Conservation (phyloP, 1,140 invertebrate genomes). For the Euwallacea fornicatus region DNA sequence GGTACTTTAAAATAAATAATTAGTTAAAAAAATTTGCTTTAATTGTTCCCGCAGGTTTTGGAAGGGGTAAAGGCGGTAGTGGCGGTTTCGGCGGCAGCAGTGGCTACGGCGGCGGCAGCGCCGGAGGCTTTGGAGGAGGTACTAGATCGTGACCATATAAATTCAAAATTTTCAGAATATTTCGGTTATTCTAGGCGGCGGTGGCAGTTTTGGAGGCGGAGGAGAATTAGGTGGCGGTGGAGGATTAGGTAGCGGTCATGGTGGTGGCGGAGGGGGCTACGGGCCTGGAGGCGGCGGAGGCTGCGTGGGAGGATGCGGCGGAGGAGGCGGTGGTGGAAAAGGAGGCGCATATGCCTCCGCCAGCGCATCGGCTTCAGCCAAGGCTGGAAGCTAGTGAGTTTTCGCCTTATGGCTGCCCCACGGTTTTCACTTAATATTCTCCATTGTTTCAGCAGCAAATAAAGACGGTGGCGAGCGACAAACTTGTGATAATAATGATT, state of each 20-base stretch:
- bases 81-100: not conserved
- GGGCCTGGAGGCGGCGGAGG: constrained; percentile 23
- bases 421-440: not conserved
- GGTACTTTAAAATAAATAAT: not conserved
- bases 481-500: constrained; percentile 3
- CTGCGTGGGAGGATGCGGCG: constrained; percentile 16
- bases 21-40: too few species aligned
- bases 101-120: not conserved
- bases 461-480: not conserved
- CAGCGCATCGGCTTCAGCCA: constrained; percentile 25
- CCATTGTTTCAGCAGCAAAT: constrained; percentile 6
- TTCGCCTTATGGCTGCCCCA: not conserved
- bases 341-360: constrained; percentile 21
- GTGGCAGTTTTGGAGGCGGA: not conserved
- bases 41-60: too few species aligned
- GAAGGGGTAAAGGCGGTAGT: too few species aligned
- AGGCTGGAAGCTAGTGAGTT: constrained; percentile 31
- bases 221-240: not conserved
- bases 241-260: constrained; percentile 8
- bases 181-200: not conserved
- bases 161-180: too few species aligned
- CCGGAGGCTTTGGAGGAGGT: not conserved
- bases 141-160: not conserved
- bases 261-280: constrained; percentile 1
- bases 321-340: constrained; percentile 18